phyloP scores from a whole-genome alignment of 2,113 vertebrate genomes.

The sheep (Ovis aries) region DNA sequence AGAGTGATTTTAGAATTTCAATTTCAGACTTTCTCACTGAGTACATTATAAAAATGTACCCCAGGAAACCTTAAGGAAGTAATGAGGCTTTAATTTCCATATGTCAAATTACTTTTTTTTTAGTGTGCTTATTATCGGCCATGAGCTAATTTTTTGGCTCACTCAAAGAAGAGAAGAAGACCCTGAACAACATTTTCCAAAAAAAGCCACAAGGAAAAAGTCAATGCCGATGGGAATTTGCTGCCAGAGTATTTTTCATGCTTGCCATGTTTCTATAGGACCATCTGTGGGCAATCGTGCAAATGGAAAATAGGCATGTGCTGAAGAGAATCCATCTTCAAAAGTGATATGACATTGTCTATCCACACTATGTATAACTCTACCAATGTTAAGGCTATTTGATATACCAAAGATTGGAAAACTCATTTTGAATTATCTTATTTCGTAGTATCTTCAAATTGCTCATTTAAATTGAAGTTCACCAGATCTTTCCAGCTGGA shows the following conservation, averaged over 20 bases:
- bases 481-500: conserved; percentile 35
- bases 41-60: conserved; percentile 42
- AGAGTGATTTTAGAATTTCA: conserved; percentile 61
- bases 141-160: conserved; percentile 56
- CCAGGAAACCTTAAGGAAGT: conserved; percentile 52
- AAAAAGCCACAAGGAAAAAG: neutral
- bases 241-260: neutral
- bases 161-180: neutral
- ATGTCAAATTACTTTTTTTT: conserved; percentile 53
- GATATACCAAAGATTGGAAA: neutral
- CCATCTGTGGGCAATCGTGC: neutral
- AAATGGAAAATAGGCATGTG: neutral
- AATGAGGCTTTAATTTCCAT: conserved; percentile 65
- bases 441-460: conserved; percentile 30
- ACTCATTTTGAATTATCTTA: neutral
- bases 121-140: conserved; percentile 46
- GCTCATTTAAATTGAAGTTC: conserved; percentile 39
- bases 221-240: neutral
- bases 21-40: conserved; percentile 52
- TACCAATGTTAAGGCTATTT: neutral
- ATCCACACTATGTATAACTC: neutral
- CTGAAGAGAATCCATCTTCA: neutral
- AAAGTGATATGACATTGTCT: neutral
- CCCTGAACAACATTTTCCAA: conserved; percentile 8
- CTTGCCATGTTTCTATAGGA: neutral